Evolutionary conservation across 2,888 invertebrate genomes (phyloP).

Genomic region (Nysson spinosus): DNA sequence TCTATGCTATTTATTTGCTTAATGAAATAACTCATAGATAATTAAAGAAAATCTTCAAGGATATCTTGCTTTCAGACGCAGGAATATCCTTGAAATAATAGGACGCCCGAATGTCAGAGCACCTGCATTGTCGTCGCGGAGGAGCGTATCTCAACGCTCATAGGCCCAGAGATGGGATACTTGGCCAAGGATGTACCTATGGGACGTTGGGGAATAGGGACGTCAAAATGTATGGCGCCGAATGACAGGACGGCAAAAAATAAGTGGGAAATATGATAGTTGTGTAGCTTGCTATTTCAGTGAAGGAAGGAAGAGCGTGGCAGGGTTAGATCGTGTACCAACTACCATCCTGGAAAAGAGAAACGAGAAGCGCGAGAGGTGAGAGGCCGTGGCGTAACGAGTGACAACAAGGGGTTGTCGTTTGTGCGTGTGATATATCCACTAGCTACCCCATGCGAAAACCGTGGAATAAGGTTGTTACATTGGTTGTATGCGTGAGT

Average conservation of each 20-base stretch:
- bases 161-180: conserved; percentile 40
- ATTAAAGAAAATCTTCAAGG: not conserved
- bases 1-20: too few relatives aligned
- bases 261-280: conserved; percentile 70
- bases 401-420: conserved; percentile 51
- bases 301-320: conserved; percentile 34
- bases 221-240: conserved; percentile 68
- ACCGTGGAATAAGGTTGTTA: conserved; percentile 46
- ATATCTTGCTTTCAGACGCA: not conserved
- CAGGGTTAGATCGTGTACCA: conserved; percentile 39
- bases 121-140: conserved; percentile 29
- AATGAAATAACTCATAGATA: not conserved
- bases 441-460: conserved; percentile 38
- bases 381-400: conserved; percentile 30
- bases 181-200: conserved; percentile 46
- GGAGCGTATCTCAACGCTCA: conserved; percentile 18
- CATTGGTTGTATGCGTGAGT: not conserved
- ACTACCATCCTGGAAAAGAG: conserved; percentile 10
- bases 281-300: conserved; percentile 68
- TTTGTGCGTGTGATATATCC: conserved; percentile 49
- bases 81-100: not conserved
- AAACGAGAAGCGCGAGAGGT: conserved; percentile 2
- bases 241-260: conserved; percentile 66
- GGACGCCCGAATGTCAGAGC: conserved; percentile 21
- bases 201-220: conserved; percentile 60